Conservation (phyloP, 2,888 invertebrate genomes). For the Itoplectis maculator region DNA sequence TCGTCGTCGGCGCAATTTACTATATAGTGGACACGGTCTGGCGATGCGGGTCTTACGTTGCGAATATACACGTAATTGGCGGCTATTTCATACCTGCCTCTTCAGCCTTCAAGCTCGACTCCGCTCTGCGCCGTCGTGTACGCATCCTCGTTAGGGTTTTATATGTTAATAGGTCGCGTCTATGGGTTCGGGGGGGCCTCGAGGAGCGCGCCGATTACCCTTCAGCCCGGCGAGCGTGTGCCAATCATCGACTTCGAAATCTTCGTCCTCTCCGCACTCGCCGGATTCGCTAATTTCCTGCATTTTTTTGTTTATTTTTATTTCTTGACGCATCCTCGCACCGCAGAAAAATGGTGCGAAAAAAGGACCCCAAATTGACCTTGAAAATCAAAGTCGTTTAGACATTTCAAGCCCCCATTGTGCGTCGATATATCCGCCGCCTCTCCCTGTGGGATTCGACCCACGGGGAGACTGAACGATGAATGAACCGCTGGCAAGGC, state of each 20-base stretch:
- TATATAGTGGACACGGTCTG: constrained; percentile 65
- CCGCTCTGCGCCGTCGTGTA: constrained; percentile 20
- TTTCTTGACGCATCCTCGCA: not conserved
- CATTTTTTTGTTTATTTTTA: not conserved
- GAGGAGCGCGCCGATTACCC: constrained; percentile 3
- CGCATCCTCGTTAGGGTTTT: constrained; percentile 71
- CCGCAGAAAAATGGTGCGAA: not conserved
- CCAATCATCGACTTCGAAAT: constrained; percentile 20
- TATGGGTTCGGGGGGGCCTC: constrained; percentile 33
- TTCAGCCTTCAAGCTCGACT: no score
- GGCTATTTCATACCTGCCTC: constrained; percentile 45
- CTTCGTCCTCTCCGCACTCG: constrained; percentile 11
- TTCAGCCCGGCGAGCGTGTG: not conserved
- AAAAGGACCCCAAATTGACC: constrained; percentile 26
- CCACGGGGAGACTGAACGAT: constrained; percentile 12
- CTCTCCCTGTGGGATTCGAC: not conserved
- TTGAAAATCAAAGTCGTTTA: constrained; percentile 14
- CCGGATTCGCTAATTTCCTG: not conserved
- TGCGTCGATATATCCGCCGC: not conserved
- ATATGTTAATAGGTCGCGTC: constrained; percentile 72
- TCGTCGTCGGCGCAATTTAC: constrained; percentile 50
- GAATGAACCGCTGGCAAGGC: constrained; percentile 26
- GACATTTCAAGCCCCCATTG: not conserved
- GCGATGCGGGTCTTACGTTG: constrained; percentile 55
- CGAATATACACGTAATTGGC: constrained; percentile 63